Evolutionary conservation across 2,113 vertebrate species (phyloP), one percentile per base, ranked within the genome.

Genomic region (Hystrix brachyura): DNA sequence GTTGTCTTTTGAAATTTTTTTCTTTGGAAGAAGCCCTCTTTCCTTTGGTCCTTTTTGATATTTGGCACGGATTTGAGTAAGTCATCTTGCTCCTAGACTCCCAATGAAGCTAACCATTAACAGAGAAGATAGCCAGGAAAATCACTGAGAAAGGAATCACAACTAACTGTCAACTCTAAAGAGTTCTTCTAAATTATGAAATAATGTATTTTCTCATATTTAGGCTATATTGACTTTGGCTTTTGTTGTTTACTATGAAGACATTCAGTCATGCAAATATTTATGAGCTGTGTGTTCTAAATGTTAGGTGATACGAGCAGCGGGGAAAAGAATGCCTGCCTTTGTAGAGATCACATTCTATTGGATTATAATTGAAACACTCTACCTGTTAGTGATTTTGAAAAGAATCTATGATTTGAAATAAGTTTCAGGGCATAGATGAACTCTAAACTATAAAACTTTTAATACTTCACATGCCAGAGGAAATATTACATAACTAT

Each of bases 211-310:
- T 88, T 59, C 80, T 72, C 46, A 85, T 60, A 25, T 62, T 96
- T 94, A 78, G 67, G 38, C 29, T 38, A 86, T 48, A 71, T 1
- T 64, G 46, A 84, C 10, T 80, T 81, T 27, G 43, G 4, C 3
- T 94, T 94, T 55, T 67, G 8, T 46, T 79, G 25, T 93, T 76
- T 91, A n/a, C 62, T 48, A 6, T 23, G 64, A 86, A 48, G 51
- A 38, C 34, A 71, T 74, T 67, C 19, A 46, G 71, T 83, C 32
- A 43, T 38, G 89, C 57, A 90, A 92, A 90, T 94, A 87, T 80
- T 90, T 87, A 53, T 53, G 64, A 90, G 8, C 32, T 92, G 38
- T 12, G 67, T 60, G 4, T 85, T 87, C 23, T 19, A 81, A 95
- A 48, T 72, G 21, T n/a, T 74, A 17, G 19, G 9, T 83, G 29